Percentiles rank a stretch among this genome's conserved stretches.
Evolutionary conservation across 2,113 vertebrate species (phyloP).

Genomic region (Zootoca vivipara): DNA sequence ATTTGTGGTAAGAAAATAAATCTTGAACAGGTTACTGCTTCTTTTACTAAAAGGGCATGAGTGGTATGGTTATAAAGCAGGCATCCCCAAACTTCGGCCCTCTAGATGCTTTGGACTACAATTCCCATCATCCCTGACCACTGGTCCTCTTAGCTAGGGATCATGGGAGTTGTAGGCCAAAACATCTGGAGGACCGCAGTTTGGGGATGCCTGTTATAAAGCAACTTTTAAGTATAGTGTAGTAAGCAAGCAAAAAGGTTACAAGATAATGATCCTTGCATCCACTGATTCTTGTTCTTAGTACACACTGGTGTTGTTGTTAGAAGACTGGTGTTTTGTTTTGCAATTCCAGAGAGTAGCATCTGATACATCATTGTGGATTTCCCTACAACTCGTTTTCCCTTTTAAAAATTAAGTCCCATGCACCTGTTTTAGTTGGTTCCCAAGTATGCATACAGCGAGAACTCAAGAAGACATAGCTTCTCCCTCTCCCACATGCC

Average conservation of each 20-base stretch:
- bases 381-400: background rate
- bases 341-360: background rate
- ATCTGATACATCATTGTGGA: background rate
- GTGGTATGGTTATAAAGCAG: too few relatives aligned
- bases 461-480: background rate
- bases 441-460: background rate
- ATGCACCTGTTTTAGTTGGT: background rate
- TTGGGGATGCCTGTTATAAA: too few relatives aligned
- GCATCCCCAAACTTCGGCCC: too few relatives aligned
- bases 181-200: too few relatives aligned
- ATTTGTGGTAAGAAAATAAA: background rate
- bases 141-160: too few relatives aligned
- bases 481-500: background rate
- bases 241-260: too few relatives aligned
- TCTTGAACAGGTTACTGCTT: accelerated
- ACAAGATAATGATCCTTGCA: too few relatives aligned
- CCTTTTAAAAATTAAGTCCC: background rate
- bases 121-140: too few relatives aligned
- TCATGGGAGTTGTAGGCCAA: too few relatives aligned
- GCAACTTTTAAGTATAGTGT: accelerated
- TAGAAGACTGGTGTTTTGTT: background rate
- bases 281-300: background rate
- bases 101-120: too few relatives aligned
- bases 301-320: background rate
- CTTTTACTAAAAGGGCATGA: background rate